Percentiles rank a stretch among this genome's conserved stretches.
Conservation (phyloP, 2,113 vertebrate species). For the Microcebus murinus region DNA sequence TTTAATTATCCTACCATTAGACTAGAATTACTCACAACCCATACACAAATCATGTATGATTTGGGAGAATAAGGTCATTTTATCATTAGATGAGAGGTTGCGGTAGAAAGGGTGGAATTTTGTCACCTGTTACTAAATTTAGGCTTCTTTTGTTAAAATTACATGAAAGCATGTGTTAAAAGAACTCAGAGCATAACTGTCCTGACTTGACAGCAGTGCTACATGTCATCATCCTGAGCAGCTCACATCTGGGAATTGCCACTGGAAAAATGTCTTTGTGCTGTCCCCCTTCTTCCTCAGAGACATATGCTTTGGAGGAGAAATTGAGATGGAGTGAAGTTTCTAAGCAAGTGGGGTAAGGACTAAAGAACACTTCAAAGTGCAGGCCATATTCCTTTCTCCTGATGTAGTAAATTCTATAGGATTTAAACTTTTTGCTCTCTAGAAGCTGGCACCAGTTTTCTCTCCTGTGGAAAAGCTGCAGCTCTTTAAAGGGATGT, state of each 20-base stretch:
- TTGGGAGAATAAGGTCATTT: background rate
- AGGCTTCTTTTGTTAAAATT: slow-evolving; percentile 8
- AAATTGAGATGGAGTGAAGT: background rate
- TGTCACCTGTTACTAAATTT: background rate
- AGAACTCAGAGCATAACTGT: background rate
- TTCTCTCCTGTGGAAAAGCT: slow-evolving; percentile 34
- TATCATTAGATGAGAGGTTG: background rate
- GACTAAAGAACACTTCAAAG: slow-evolving; percentile 46
- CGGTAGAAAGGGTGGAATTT: background rate
- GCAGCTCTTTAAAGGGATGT: slow-evolving; percentile 20
- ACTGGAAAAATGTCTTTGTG: background rate
- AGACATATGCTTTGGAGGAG: slow-evolving; percentile 33
- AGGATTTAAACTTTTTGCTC: slow-evolving; percentile 10
- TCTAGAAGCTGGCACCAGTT: slow-evolving; percentile 17
- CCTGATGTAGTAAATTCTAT: background rate
- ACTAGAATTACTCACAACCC: background rate
- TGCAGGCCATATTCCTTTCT: background rate
- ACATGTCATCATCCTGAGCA: background rate
- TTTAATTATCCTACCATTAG: background rate
- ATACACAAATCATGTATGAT: background rate
- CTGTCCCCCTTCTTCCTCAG: background rate
- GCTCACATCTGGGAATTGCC: slow-evolving; percentile 38
- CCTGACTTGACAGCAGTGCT: background rate
- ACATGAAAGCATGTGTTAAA: background rate
- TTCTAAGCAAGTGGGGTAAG: background rate